Evolutionary conservation across 2,888 invertebrate genomes (phyloP).

Genomic region (Trichacis sp.): DNA sequence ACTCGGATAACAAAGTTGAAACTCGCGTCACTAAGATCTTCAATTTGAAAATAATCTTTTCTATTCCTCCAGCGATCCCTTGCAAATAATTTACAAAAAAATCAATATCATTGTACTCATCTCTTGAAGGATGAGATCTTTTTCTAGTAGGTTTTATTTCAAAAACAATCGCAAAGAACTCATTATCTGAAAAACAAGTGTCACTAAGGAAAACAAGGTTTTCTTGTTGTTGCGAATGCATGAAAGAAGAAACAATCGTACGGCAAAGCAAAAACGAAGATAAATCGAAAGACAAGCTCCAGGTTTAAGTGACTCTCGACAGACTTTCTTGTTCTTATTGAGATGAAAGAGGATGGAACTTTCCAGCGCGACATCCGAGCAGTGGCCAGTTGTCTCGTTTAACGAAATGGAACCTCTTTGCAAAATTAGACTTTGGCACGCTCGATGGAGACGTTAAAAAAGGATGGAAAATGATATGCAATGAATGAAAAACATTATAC

Average conservation of each 20-base stretch:
- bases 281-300: conserved; percentile 32
- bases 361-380: conserved; percentile 35
- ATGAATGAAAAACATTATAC: no score
- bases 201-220: not conserved
- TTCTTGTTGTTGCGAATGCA: not conserved
- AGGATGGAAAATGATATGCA: no score
- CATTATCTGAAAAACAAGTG: not conserved
- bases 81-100: no score
- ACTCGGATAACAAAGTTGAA: not conserved
- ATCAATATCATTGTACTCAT: no score
- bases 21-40: not conserved
- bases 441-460: conserved; percentile 32
- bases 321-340: conserved; percentile 42
- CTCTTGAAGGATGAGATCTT: no score
- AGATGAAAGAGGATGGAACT: conserved; percentile 44
- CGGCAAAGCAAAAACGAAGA: not conserved
- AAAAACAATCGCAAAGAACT: no score
- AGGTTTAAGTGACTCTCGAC: conserved; percentile 31
- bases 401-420: conserved; percentile 34
- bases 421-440: conserved; percentile 40
- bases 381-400: conserved; percentile 39
- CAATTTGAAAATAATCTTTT: not conserved
- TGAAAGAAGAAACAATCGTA: conserved; percentile 30
- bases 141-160: no score
- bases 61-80: no score